Evolutionary conservation across 2,113 vertebrate species (phyloP), one percentile per base, ranked within the genome.

Genomic region (Hydropotes inermis): DNA sequence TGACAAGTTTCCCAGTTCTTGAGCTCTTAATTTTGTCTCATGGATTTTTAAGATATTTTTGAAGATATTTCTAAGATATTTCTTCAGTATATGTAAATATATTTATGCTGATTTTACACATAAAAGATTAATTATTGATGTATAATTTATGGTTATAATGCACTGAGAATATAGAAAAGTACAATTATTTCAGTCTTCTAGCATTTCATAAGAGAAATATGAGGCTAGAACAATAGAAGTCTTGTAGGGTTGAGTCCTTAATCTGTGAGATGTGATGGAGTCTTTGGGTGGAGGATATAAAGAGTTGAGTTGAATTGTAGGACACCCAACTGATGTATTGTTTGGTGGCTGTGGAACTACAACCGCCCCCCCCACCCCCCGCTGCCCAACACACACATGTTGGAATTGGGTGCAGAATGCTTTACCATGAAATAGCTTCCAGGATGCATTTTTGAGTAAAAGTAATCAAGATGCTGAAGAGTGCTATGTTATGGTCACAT

Each of bases 401-500:
- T 79, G 13, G 6, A 57, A 94, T 14, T 67, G 67, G 10, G 33
- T 57, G 11, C 7, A 70, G 67, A 57, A 17, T 23, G 50, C 17
- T 95, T 87, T 52, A 67, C 33, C 8, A 60, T 43, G 11, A 76
- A 89, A 54, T 3, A 36, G 43, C 45, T 13, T 13, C 27, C 5
- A 13, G 2, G 23, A 36, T 47, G 10, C 1, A 39, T 23, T 55
- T 89, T 81, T 94, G 33, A 89, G 50, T 52, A 23, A 58, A 82
- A 85, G 58, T 27, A 70, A 55, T 87, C 4, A 81, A 95, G 4
- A 6, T 30, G 5, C 12, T 45, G 8, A 85, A 70, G 13, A 74
- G 1, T 33, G 7, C 1, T 89, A 0, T 30, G 2, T n/a, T 21
- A 27, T 6, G 7, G 4, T 52, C 23, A 57, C 11, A 19, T 92